Conservation (phyloP, 2,113 vertebrate species). For the Uria lomvia region DNA sequence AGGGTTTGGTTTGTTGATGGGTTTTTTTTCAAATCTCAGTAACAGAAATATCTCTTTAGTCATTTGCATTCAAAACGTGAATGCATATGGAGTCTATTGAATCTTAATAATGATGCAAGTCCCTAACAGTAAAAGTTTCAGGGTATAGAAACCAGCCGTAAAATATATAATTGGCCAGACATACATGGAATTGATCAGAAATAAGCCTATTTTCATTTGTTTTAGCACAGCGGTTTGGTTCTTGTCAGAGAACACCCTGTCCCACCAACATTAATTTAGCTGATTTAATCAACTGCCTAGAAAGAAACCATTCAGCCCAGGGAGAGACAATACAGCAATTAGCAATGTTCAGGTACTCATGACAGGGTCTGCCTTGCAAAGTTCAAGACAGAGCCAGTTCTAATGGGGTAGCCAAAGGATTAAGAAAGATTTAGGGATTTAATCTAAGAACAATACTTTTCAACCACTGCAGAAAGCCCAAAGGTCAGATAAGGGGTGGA, state of each 20-base stretch:
- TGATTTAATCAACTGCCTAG: background rate
- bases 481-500: background rate
- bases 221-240: background rate
- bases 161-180: background rate
- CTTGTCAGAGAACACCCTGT: background rate
- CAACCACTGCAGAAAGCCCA: background rate
- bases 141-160: background rate
- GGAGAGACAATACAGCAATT: background rate
- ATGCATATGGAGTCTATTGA: background rate
- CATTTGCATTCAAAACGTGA: background rate
- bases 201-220: background rate
- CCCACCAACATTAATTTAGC: background rate
- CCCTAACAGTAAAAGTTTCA: background rate
- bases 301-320: background rate
- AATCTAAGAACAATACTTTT: background rate
- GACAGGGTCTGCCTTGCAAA: background rate
- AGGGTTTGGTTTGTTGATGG: background rate
- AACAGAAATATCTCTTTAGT: background rate
- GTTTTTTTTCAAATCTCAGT: background rate
- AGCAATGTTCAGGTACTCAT: background rate
- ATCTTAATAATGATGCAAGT: background rate
- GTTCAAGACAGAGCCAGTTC: background rate
- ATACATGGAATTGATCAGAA: background rate
- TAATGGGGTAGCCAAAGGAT: background rate
- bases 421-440: background rate